Base-by-base conservation (phyloP, 2,113 vertebrate species). In the Pantherophis guttatus region DNA sequence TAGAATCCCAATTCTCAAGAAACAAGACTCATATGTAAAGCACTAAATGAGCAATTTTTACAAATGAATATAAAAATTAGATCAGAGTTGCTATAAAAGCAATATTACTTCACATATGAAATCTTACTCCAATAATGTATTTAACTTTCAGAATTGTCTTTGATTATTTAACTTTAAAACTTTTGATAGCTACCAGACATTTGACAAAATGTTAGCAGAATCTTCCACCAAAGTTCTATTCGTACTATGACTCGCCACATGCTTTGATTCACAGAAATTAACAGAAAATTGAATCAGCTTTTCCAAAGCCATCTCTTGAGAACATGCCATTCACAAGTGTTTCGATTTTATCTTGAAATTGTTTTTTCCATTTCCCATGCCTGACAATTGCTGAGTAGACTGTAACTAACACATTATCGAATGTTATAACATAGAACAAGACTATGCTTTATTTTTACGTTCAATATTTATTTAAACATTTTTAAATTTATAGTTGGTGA, bases 91-190 rank as follows among this genome's bases (percentile, higher is more conserved):
- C 13, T 54, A 44, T 55, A 1, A 54, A 50, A n/a, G 8, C 50
- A 58, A 9, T 33, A 39, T 24, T 39, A 44, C n/a, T 87, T 15
- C 59, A 24, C 17, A 93, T 93, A 92, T 55, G 94, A 91, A 39
- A 81, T 0, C 86, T 86, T 91, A 86, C 9, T 55, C 39, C 29
- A 81, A 88, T 94, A 94, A 92, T 70, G n/a, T 90, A 48, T 59
- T 87, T 53, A 94, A 50, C 21, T 19, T 94, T 48, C 92, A 1
- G 90, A 95, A 96, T 50, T 90, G 65, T 92, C 5, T 6, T 89
- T 93, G 15, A 9, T 88, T 8, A 89, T 94, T 92, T 94, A 96
- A 94, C 11, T 94, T 95, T 50, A 39, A 96, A 92, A 96, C 65
- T 57, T 93, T 59, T 93, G 48, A 96, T 1, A 62, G 54, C 53